Evolutionary conservation across 2,888 invertebrate species (phyloP).

Genomic region (Phasia obesa): DNA sequence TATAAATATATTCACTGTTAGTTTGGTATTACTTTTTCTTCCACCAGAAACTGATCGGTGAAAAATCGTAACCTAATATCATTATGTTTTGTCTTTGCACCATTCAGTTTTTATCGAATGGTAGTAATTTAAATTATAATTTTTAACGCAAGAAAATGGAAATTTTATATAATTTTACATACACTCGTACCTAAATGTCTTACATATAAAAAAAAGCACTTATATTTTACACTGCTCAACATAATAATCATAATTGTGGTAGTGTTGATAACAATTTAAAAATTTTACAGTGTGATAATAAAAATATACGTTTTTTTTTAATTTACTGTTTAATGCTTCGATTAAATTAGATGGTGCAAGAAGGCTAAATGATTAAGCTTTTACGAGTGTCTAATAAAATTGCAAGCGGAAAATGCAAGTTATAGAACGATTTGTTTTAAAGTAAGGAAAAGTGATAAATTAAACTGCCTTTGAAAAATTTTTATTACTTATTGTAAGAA

Average conservation of each 20-base stretch:
- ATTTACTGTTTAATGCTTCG: too few species aligned
- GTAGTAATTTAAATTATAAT: slow-evolving; percentile 1
- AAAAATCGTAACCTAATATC: background rate
- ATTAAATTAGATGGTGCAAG: too few species aligned
- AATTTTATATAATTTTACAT: slow-evolving; percentile 35
- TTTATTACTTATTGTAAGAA: too few species aligned
- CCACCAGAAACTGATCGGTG: slow-evolving; percentile 1
- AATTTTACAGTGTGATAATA: too few species aligned
- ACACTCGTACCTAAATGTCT: slow-evolving; percentile 11
- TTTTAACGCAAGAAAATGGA: slow-evolving; percentile 14
- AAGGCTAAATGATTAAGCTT: too few species aligned
- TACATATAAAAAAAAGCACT: slow-evolving; percentile 2
- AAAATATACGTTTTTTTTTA: too few species aligned
- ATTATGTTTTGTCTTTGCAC: background rate
- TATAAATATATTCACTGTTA: background rate
- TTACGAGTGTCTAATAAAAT: too few species aligned
- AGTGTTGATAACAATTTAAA: too few species aligned
- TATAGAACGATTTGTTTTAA: too few species aligned
- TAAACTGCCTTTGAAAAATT: too few species aligned
- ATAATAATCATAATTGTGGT: slow-evolving; percentile 12
- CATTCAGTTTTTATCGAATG: background rate
- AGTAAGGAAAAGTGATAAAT: too few species aligned
- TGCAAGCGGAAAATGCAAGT: too few species aligned
- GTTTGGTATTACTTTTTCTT: background rate
- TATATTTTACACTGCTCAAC: slow-evolving; percentile 22